Evolutionary conservation across 2,888 invertebrate genomes (phyloP).

Genomic region (Dendrolimus pini): DNA sequence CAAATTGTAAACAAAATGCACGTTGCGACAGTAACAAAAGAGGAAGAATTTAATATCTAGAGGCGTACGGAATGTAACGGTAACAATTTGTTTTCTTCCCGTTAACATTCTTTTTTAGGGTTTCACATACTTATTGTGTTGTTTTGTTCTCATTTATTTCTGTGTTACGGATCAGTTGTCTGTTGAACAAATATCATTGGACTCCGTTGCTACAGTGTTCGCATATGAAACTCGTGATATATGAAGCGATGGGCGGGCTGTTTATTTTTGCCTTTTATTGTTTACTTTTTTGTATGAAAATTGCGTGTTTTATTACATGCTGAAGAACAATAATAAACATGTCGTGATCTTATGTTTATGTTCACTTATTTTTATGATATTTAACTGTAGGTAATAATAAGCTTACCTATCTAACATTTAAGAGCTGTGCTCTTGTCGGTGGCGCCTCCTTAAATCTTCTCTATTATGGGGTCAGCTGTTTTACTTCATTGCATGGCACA

Average conservation of each 20-base stretch:
- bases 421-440: too few relatives aligned
- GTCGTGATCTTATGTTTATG: too few relatives aligned
- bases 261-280: background rate
- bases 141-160: constrained; percentile 22
- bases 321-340: too few relatives aligned
- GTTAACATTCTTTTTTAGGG: constrained; percentile 48
- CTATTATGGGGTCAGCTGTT: too few relatives aligned
- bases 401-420: too few relatives aligned
- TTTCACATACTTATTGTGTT: constrained; percentile 32
- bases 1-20: constrained; percentile 57
- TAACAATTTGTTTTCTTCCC: constrained; percentile 62
- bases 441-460: too few relatives aligned
- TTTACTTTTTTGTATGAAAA: background rate
- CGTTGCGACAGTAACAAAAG: constrained; percentile 50
- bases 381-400: too few relatives aligned
- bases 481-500: too few relatives aligned
- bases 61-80: constrained; percentile 48
- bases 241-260: constrained; percentile 2
- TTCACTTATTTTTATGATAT: too few relatives aligned
- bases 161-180: background rate
- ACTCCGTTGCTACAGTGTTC: background rate
- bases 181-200: background rate
- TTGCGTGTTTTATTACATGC: background rate
- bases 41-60: constrained; percentile 69
- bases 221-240: background rate